Conservation (phyloP, 2,797 vertebrate genomes). For the Tapirus indicus region DNA sequence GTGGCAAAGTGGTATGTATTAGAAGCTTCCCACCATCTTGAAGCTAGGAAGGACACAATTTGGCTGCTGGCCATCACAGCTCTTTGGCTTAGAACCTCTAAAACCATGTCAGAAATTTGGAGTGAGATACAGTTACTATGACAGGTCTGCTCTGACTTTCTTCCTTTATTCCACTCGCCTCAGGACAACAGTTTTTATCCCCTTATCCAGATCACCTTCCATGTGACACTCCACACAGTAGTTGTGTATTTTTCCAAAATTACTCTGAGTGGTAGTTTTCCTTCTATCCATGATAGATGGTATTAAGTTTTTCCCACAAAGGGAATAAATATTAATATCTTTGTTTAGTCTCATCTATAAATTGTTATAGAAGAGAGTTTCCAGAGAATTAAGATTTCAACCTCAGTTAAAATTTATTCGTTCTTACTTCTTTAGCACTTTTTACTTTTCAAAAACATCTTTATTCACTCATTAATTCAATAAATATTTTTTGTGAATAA, state of each 20-base stretch:
- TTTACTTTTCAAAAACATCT: background rate
- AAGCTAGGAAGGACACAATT: background rate
- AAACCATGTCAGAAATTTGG: background rate
- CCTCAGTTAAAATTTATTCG: background rate
- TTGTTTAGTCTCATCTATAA: background rate
- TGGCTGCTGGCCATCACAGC: background rate
- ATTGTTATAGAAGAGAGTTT: background rate
- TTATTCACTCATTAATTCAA: background rate
- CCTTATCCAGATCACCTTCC: background rate
- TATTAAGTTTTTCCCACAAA: background rate
- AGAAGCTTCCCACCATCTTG: background rate
- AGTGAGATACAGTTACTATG: background rate
- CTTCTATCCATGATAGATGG: background rate
- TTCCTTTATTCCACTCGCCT: background rate
- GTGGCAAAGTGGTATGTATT: background rate
- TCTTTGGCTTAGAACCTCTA: background rate
- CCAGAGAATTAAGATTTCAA: background rate
- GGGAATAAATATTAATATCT: background rate
- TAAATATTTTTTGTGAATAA: background rate
- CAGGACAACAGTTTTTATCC: background rate
- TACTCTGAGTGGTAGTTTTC: background rate
- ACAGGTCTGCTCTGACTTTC: background rate
- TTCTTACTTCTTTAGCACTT: background rate
- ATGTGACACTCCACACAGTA: background rate
- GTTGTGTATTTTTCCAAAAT: background rate